Base-by-base conservation (phyloP, 2,888 invertebrate genomes). In the Habroteleia sp. region DNA sequence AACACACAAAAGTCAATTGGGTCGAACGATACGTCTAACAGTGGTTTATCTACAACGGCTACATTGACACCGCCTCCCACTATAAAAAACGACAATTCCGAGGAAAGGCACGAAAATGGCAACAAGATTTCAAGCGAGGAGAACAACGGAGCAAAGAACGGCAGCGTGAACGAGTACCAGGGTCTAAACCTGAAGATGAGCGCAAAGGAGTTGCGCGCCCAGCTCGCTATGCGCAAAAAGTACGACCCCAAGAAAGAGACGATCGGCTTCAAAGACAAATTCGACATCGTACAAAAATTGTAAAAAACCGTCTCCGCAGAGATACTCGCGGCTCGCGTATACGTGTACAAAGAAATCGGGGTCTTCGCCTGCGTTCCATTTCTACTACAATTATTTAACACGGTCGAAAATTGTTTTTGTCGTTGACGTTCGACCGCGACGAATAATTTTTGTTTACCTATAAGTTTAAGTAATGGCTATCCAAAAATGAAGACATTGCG, bases 211-310 rank as follows among this genome's bases (percentile, higher is more conserved):
- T 92, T 97, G 91, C 92, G 97, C 60, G 96, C 95, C 56, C 93
- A 95, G 82, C 90, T 97, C 79, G 94, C 95, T 44, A 93, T 94
- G 69, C 95, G 93, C 88, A 97, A 96, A 89, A 96, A 95, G 89
- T 93, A 94, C 87, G 96, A 97, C 89, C 96, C 97, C 33, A 96
- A 96, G 89, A 96, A 95, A 89, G 95, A 96, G 85, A 93, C 93
- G 44, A 94, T 97, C 90, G 96, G 96, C 90, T 93, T 97, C 86
- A 94, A 95, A 89, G 95, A 96, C 90, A 97, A 97, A 90, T 96
- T 96, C 87, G 96, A 97, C 89, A 97, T 97, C 87, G 95, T 97
- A 80, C 96, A 97, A 89, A 96, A 97, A 91, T 93, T 97, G 89
- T 97, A 93, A 91, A 90, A 6, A 8, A 33, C 27, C 16, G 46